phyloP scores from a whole-genome alignment of 2,888 invertebrate genomes.

The Blera fallax region DNA sequence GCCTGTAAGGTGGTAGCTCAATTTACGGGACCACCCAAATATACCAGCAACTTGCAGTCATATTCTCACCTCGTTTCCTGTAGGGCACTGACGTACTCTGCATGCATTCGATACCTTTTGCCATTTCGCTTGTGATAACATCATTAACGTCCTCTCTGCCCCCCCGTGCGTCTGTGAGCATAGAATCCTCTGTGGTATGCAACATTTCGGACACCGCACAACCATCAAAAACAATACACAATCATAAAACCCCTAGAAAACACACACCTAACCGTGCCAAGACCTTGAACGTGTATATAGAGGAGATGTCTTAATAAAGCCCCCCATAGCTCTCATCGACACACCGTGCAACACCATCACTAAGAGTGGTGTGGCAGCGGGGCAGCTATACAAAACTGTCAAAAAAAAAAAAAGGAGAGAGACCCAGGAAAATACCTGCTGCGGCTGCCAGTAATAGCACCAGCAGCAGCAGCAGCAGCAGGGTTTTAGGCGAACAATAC shows the following conservation, averaged over 20 bases:
- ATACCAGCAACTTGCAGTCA: constrained; percentile 25
- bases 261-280: constrained; percentile 36
- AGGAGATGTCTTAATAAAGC: constrained; percentile 68
- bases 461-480: constrained; percentile 23
- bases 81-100: constrained; percentile 57
- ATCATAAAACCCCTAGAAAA: constrained; percentile 62
- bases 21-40: constrained; percentile 61
- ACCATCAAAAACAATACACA: constrained; percentile 44
- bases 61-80: constrained; percentile 71
- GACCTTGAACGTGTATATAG: constrained; percentile 59
- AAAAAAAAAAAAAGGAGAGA: constrained; percentile 11
- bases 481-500: constrained; percentile 35
- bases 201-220: constrained; percentile 38
- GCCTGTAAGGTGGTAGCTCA: constrained; percentile 54
- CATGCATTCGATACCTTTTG: constrained; percentile 63
- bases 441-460: neutral
- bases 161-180: constrained; percentile 47
- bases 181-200: constrained; percentile 57
- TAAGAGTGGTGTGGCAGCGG: constrained; percentile 13
- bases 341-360: constrained; percentile 15
- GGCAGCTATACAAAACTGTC: constrained; percentile 23
- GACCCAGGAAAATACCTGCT: constrained; percentile 41
- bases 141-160: constrained; percentile 64
- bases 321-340: constrained; percentile 52
- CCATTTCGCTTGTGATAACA: constrained; percentile 54